Conservation (phyloP, 2,113 vertebrate species). For the Myrmecobius fasciatus region DNA sequence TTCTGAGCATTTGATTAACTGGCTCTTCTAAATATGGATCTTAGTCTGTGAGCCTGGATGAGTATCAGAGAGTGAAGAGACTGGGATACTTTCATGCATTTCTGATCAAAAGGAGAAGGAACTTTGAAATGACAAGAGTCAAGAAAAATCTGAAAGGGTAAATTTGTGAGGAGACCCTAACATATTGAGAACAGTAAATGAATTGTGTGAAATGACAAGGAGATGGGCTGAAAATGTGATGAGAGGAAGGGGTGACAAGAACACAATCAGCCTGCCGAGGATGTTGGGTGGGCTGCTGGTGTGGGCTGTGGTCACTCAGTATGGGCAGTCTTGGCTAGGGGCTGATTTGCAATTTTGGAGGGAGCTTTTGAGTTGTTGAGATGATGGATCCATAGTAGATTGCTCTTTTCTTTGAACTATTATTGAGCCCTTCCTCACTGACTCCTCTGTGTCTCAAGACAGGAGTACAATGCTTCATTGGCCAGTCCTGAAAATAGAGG, state of each 20-base stretch:
- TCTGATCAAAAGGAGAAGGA: neutral
- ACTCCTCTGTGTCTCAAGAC: neutral
- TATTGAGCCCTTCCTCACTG: neutral
- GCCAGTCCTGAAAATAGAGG: too few species aligned
- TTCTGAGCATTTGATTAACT: slow-evolving; percentile 21
- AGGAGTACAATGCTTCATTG: too few species aligned
- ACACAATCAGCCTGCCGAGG: neutral
- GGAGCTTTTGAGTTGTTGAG: neutral
- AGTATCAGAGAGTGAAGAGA: neutral
- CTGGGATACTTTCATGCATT: neutral
- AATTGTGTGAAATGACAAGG: neutral
- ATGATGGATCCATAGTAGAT: neutral
- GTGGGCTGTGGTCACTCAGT: neutral
- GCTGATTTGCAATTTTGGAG: neutral
- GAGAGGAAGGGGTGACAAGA: neutral
- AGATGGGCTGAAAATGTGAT: neutral
- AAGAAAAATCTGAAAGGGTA: neutral
- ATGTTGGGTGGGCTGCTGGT: neutral
- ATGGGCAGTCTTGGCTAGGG: neutral
- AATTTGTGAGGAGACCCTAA: neutral
- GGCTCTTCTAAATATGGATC: slow-evolving; percentile 9
- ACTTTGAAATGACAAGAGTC: neutral
- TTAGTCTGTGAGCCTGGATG: neutral
- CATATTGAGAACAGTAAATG: neutral
- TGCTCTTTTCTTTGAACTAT: neutral